Evolutionary conservation across 2,888 invertebrate genomes (phyloP), one percentile per base, ranked within the genome.

Genomic region (Synergus japonicus): DNA sequence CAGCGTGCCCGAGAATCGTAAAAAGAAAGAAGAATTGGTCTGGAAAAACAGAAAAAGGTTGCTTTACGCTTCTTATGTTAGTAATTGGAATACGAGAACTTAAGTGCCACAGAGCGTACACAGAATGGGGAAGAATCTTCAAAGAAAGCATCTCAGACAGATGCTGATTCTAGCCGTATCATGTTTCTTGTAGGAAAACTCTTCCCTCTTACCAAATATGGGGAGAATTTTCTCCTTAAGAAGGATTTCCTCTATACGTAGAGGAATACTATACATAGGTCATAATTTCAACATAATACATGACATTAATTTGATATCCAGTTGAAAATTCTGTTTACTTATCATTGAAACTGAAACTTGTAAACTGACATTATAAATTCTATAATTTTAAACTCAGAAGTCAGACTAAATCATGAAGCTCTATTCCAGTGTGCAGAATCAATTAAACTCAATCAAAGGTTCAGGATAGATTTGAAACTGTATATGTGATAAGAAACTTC

Each of bases 31-130:
- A 4, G 4, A 60, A 60, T 4, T 60, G n/a, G 22, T 12, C 18
- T 22, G 18, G 22, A 22, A 60, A 22, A 2, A 60, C 9, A 10
- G 4, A 10, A 60, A 60, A 18, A 60, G n/a, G 22, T 22, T 60
- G 12, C 67, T 43, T 37, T 73, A 49, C 15, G n/a, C 22, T 44
- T 15, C n/a, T 37, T 43, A 18, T n/a, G 29, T 43, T 49, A 9
- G 65, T 63, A 77, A 77, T 77, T 63, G 77, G 77, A 77, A 77
- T 65, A 64, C 64, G n/a, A 77, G 46, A 64, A 77, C 46, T 77
- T 77, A 44, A 37, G 49, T 41, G 13, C 76, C 46, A 8, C 66
- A 60, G 60, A 69, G 73, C 60, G 46, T 73, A 22, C 10, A 29
- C 3, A 29, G 46, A 58, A 78, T 54, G 58, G 13, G 41, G 5